phyloP scores from a whole-genome alignment of 2,888 invertebrate species.

The Drosophila demipolita region DNA sequence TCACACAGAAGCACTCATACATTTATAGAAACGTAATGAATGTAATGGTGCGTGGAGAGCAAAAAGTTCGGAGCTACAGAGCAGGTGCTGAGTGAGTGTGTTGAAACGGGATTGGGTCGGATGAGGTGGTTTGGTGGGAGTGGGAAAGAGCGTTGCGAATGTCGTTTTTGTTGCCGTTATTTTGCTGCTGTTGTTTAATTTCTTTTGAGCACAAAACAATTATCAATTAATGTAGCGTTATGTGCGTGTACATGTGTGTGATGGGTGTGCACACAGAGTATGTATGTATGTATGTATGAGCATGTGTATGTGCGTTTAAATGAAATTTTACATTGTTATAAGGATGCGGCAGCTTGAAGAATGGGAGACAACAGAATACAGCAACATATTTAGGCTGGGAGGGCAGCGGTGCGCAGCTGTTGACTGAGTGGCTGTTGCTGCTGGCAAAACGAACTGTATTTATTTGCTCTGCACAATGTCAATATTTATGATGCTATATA shows the following conservation, averaged over 20 bases:
- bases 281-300: conserved; percentile 5
- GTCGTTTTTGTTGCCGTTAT: conserved; percentile 35
- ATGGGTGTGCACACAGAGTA: neutral
- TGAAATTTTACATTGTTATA: conserved; percentile 66
- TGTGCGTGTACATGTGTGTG: conserved; percentile 29
- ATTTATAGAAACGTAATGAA: conserved; percentile 39
- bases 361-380: conserved; percentile 2
- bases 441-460: conserved; percentile 51
- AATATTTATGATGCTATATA: conserved; percentile 61
- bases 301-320: conserved; percentile 45
- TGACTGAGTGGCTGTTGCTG: conserved; percentile 25
- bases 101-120: neutral
- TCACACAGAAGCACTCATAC: neutral
- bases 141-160: conserved; percentile 12
- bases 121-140: neutral
- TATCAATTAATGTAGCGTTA: conserved; percentile 78
- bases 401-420: conserved; percentile 14
- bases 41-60: conserved; percentile 64
- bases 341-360: conserved; percentile 1
- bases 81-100: conserved; percentile 1
- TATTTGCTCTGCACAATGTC: conserved; percentile 44
- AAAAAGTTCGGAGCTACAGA: conserved; percentile 28
- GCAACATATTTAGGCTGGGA: neutral
- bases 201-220: conserved; percentile 79
- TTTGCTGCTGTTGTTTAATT: conserved; percentile 66